phyloP scores from a whole-genome alignment of 2,888 invertebrate species.

The Leucoptera coffeella region DNA sequence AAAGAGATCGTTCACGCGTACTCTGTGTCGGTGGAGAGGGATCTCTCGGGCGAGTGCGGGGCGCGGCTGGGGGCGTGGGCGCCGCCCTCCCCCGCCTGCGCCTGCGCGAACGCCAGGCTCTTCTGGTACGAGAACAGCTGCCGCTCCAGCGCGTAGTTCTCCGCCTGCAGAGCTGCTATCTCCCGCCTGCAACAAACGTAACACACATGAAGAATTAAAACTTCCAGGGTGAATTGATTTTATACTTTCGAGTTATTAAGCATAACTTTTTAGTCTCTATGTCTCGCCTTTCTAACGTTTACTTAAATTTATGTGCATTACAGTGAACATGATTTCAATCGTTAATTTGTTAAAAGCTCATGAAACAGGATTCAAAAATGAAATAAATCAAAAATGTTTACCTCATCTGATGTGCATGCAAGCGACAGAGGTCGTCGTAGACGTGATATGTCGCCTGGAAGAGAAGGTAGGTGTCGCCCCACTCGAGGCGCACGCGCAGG shows the following conservation, averaged over 20 bases:
- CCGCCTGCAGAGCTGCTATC: slow-evolving; percentile 72
- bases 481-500: slow-evolving; percentile 71
- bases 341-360: no score
- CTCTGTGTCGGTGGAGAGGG: slow-evolving; percentile 64
- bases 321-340: no score
- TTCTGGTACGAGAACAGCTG: slow-evolving; percentile 80
- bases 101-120: slow-evolving; percentile 67
- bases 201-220: no score
- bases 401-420: slow-evolving; percentile 83
- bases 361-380: no score
- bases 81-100: slow-evolving; percentile 46
- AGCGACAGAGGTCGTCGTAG: slow-evolving; percentile 73
- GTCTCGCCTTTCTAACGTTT: no score
- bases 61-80: slow-evolving; percentile 17
- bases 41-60: slow-evolving; percentile 49
- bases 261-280: no score
- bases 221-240: no score
- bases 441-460: slow-evolving; percentile 78
- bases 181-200: slow-evolving; percentile 58
- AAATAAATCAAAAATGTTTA: no score
- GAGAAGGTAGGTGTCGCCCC: slow-evolving; percentile 75
- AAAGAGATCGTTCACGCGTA: no score
- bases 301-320: no score
- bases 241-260: no score
- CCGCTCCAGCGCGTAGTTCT: slow-evolving; percentile 75